Evolutionary conservation across 2,888 invertebrate species (phyloP).

Genomic region (Biston betularia): DNA sequence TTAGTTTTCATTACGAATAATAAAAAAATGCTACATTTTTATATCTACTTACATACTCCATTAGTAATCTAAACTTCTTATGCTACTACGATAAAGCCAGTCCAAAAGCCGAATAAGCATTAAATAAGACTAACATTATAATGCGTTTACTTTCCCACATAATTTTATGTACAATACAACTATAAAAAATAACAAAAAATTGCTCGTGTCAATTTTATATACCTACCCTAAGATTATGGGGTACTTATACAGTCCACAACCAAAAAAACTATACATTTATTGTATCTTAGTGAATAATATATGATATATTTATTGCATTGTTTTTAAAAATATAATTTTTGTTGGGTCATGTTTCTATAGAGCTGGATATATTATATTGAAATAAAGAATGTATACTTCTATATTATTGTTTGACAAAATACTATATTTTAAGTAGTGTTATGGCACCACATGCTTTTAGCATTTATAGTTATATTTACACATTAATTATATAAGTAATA

Average conservation of each 20-base stretch:
- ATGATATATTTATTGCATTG: constrained; percentile 23
- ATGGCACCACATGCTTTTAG: constrained; percentile 85
- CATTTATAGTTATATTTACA: constrained; percentile 73
- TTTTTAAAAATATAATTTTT: constrained; percentile 19
- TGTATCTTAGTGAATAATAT: constrained; percentile 25
- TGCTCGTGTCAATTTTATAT: constrained; percentile 39
- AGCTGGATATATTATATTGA: constrained; percentile 34
- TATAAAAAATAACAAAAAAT: constrained; percentile 60
- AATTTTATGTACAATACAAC: constrained; percentile 79
- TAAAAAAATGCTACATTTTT: constrained; percentile 57
- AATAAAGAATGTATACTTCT: constrained; percentile 39
- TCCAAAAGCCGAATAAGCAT: constrained; percentile 78
- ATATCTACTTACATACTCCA: constrained; percentile 63
- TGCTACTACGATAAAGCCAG: constrained; percentile 78
- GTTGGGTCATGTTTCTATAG: constrained; percentile 32
- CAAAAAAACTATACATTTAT: constrained; percentile 36
- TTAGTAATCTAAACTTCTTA: constrained; percentile 70
- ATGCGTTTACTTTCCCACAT: constrained; percentile 86
- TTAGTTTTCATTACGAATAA: constrained; percentile 38
- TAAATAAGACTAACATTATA: constrained; percentile 81
- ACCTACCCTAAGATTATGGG: constrained; percentile 36
- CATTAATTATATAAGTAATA: constrained; percentile 46
- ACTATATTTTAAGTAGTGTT: constrained; percentile 70
- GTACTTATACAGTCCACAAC: constrained; percentile 47
- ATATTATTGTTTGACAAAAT: constrained; percentile 63